phyloP scores from a whole-genome alignment of 92 coral and sea anemone species.

The Meandrina meandrites region DNA sequence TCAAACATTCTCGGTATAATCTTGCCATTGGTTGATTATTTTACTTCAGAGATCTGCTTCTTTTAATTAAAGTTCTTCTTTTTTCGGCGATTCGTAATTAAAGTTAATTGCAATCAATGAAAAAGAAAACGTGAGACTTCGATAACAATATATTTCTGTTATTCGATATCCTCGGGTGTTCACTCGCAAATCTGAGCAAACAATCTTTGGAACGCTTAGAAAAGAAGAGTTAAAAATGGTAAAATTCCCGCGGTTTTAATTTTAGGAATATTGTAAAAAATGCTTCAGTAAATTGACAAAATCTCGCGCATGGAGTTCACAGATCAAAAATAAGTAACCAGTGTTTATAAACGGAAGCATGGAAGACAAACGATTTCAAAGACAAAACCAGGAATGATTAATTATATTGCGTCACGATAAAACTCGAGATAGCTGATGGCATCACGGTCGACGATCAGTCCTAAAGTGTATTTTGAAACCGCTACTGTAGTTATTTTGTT shows the following conservation, averaged over 20 bases:
- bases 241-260: not conserved
- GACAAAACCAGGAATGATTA: conserved; percentile 5
- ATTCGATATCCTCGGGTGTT: not conserved
- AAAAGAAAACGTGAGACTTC: conserved; percentile 14
- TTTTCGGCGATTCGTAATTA: conserved; percentile 45
- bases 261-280: not conserved
- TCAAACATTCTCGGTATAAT: conserved; percentile 17
- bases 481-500: not conserved
- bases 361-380: conserved; percentile 13
- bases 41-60: conserved; percentile 24
- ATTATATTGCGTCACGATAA: not conserved
- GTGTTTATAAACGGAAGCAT: conserved; percentile 19
- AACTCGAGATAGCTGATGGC: not conserved
- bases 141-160: conserved; percentile 28
- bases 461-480: not conserved
- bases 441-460: not conserved
- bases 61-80: conserved; percentile 44
- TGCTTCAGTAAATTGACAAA: not conserved
- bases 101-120: conserved; percentile 43
- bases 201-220: not conserved
- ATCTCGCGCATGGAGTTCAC: not conserved
- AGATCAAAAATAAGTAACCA: not conserved
- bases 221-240: not conserved
- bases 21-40: conserved; percentile 33
- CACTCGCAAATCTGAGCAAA: not conserved